Evolutionary conservation across 2,113 vertebrate genomes (phyloP).

Genomic region (Pluvianellus socialis): DNA sequence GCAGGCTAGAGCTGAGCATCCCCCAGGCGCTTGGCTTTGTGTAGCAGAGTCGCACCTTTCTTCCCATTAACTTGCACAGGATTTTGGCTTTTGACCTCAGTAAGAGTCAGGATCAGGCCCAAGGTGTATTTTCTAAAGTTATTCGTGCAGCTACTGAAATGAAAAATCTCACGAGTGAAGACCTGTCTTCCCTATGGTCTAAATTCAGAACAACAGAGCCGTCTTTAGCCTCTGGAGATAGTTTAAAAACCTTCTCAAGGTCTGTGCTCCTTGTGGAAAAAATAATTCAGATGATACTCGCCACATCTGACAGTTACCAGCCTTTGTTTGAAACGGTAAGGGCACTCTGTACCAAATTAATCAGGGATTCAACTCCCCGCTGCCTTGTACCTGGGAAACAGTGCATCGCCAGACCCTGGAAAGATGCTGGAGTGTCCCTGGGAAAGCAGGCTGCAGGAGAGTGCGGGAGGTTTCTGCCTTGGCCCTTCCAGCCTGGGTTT

Average conservation of each 20-base stretch:
- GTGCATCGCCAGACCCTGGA: neutral
- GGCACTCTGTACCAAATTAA: neutral
- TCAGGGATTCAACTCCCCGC: neutral
- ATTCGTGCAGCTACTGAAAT: neutral
- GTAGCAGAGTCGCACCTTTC: neutral
- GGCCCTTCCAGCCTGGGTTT: neutral
- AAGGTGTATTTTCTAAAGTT: neutral
- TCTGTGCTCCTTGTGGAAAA: neutral
- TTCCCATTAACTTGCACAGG: neutral
- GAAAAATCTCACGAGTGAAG: neutral
- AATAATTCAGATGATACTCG: conserved; percentile 1
- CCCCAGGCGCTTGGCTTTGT: neutral
- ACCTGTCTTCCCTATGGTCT: neutral
- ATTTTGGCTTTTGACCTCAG: neutral
- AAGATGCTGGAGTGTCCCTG: neutral
- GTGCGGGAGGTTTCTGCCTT: neutral
- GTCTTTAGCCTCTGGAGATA: neutral
- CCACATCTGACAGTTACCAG: neutral
- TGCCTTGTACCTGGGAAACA: neutral
- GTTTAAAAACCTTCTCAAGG: conserved; percentile 31
- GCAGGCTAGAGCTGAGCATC: neutral
- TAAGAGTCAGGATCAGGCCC: neutral
- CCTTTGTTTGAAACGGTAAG: neutral
- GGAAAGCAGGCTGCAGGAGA: neutral
- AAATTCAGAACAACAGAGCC: neutral